Base-by-base conservation (phyloP, 2,797 vertebrate species). In the Tadarida brasiliensis region DNA sequence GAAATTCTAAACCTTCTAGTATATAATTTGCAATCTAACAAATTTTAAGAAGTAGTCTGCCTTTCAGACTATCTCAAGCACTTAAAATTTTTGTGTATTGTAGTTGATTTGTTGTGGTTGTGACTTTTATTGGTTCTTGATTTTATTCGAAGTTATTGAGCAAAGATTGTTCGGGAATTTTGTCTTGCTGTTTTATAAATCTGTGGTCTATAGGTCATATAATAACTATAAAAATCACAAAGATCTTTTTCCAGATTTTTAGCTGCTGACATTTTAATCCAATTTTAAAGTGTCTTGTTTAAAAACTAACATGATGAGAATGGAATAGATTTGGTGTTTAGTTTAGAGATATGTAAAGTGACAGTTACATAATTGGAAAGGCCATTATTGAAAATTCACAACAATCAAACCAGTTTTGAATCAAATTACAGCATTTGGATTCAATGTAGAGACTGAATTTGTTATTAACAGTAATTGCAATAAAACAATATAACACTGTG, bases 161-260 rank as follows among this genome's bases (percentile, higher is more conserved):
- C 87, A 91, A 56, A 78, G 77, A 85, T 81, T 74, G 39, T 78
- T 87, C 30, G 73, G 51, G 24, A 93, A 63, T 86, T 97, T 11
- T 63, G 0, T 81, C 33, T 61, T 87, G 15, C 19, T 84, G 0
- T 91, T 93, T 94, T 85, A 81, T 93, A 44, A 54, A 93, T n/a
- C 26, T 71, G 26, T 89, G 28, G 22, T 85, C 44, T 74, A 0
- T 71, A 57, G 28, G 76, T 5, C 47, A 22, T 56, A 87, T 56
- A 87, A 56, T 93, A 68, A 87, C 88, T 63, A 70, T 5, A 74
- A 87, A 78, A 94, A 54, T 92, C 15, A 56, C 7, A 24, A 70
- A 61, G 49, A 3, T 47, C 8, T 91, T 74, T 56, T 30, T 85
- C 2, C 11, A 49, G 0, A 56, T 65, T 77, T 89, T 94, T 93